A percentile compares a stretch with the other conserved stretches of the same genome.
Conservation (phyloP, 2,888 invertebrate genomes). For the Blastobasis lacticolella region DNA sequence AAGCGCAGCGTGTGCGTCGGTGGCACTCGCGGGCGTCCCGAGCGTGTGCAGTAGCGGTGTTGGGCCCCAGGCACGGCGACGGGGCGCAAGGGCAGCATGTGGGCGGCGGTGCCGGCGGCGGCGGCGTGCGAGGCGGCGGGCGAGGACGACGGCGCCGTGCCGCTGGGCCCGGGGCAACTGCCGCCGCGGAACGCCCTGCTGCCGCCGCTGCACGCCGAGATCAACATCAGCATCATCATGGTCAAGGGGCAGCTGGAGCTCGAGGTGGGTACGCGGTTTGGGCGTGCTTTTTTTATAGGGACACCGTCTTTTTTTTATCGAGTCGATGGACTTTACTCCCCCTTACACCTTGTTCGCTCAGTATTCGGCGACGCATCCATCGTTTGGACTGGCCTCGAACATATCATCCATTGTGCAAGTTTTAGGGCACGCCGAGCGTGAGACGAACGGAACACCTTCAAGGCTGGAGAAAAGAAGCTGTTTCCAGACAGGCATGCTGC, state of each 20-base stretch:
- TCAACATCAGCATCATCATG: conserved; percentile 90
- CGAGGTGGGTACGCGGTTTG: conserved; percentile 68
- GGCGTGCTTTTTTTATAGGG: neutral
- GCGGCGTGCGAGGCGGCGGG: conserved; percentile 47
- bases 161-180: conserved; percentile 86
- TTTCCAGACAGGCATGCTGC: too few species aligned
- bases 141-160: conserved; percentile 67
- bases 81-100: conserved; percentile 73
- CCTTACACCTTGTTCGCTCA: too few species aligned
- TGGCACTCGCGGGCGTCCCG: too few species aligned
- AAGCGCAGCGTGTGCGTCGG: too few species aligned
- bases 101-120: conserved; percentile 68
- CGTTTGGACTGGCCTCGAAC: too few species aligned
- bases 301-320: neutral
- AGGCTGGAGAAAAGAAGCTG: too few species aligned
- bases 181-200: conserved; percentile 84
- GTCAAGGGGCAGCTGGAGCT: conserved; percentile 94
- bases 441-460: too few species aligned
- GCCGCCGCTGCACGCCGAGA: conserved; percentile 83
- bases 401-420: too few species aligned
- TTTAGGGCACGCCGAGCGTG: too few species aligned
- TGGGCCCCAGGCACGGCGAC: conserved; percentile 62
- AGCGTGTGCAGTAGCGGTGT: conserved; percentile 32
- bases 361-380: too few species aligned
- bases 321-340: too few species aligned